Evolutionary conservation across 2,797 vertebrate species (phyloP).

Genomic region (Enteromius mattozi): DNA sequence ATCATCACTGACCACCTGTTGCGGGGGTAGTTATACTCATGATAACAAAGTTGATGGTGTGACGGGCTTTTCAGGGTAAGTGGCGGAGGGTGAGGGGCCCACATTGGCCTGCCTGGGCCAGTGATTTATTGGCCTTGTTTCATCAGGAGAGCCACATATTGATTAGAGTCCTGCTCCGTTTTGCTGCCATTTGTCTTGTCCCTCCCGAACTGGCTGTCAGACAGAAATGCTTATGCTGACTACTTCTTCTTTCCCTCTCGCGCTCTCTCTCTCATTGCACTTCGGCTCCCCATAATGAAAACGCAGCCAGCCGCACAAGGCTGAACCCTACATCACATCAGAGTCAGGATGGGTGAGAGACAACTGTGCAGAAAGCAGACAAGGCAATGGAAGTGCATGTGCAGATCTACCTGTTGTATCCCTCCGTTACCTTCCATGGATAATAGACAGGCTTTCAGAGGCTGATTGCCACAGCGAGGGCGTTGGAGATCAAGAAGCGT

Average conservation of each 20-base stretch:
- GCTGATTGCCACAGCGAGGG: conserved; percentile 52
- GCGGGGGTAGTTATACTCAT: conserved; percentile 8
- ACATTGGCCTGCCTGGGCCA: conserved; percentile 42
- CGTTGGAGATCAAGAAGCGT: neutral
- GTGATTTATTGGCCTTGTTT: conserved; percentile 75
- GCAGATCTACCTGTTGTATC: conserved; percentile 63
- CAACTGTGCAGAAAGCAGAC: conserved; percentile 11
- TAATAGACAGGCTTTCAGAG: conserved; percentile 39
- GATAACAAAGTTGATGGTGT: conserved; percentile 37
- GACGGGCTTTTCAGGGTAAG: conserved; percentile 37
- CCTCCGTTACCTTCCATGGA: conserved; percentile 37
- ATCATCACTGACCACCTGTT: conserved; percentile 62
- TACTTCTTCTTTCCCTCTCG: conserved; percentile 62
- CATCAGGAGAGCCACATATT: conserved; percentile 76
- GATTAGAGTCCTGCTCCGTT: conserved; percentile 70
- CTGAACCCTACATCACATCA: conserved; percentile 63
- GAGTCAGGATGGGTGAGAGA: conserved; percentile 1
- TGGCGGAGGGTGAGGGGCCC: conserved; percentile 42
- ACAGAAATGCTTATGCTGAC: conserved; percentile 77
- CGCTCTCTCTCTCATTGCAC: conserved; percentile 48
- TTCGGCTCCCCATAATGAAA: conserved; percentile 65
- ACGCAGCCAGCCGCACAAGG: conserved; percentile 67
- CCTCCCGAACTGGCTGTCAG: conserved; percentile 60
- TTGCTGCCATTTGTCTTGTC: conserved; percentile 75
- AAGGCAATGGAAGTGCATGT: conserved; percentile 36